Percentiles rank a stretch among this genome's conserved stretches.
Evolutionary conservation across 2,888 invertebrate species (phyloP).

Genomic region (Proisotoma minuta): DNA sequence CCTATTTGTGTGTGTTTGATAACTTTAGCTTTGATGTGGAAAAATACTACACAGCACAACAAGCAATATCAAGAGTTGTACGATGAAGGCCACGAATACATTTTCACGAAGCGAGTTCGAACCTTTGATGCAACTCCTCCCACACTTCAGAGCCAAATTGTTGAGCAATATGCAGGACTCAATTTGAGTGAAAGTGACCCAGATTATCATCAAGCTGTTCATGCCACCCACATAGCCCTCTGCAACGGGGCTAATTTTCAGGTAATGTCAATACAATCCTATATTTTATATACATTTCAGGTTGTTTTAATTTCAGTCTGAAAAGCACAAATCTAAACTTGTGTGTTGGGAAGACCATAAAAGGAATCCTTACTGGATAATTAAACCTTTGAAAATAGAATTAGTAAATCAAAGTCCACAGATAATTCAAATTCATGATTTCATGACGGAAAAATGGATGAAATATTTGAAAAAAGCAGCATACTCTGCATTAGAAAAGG

Average conservation of each 20-base stretch:
- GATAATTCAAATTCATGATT: conserved; percentile 29
- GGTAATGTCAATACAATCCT: neutral
- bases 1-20: too few relatives aligned
- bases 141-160: conserved; percentile 10
- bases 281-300: neutral
- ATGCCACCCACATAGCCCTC: conserved; percentile 19
- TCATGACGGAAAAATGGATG: conserved; percentile 40
- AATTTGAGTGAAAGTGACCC: conserved; percentile 11
- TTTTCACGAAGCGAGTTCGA: conserved; percentile 19
- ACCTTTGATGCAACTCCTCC: conserved; percentile 9
- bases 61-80: conserved; percentile 21
- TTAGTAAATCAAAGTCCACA: conserved; percentile 20
- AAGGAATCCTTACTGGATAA: conserved; percentile 21
- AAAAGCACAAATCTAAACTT: conserved; percentile 20
- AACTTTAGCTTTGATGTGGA: too few relatives aligned
- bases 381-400: conserved; percentile 37
- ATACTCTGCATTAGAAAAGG: conserved; percentile 29
- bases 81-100: conserved; percentile 22
- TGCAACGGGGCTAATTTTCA: conserved; percentile 25
- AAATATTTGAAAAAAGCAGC: conserved; percentile 30
- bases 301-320: conserved; percentile 7
- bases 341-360: conserved; percentile 28
- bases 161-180: conserved; percentile 11
- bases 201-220: conserved; percentile 11
- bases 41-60: conserved; percentile 22